A percentile compares a stretch with the other conserved stretches of the same genome.
phyloP scores from a whole-genome alignment of 2,797 vertebrate genomes.

The Tarsius wallacei region DNA sequence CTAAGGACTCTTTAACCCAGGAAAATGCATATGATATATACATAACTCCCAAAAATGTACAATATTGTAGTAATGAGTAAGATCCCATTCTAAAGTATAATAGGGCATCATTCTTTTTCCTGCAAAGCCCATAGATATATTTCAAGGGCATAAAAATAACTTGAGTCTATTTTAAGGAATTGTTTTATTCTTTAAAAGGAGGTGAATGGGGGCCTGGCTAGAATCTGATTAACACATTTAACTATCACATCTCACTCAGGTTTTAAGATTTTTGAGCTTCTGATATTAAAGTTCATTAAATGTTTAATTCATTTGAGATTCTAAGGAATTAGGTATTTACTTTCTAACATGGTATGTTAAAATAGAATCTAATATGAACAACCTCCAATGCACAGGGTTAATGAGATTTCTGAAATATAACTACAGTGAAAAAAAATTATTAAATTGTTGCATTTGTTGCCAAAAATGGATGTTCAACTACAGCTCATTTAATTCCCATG shows the following conservation, averaged over 20 bases:
- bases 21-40: not conserved
- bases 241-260: constrained; percentile 49
- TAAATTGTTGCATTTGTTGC: constrained; percentile 65
- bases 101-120: not conserved
- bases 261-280: constrained; percentile 66
- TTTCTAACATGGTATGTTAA: constrained; percentile 67
- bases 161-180: constrained; percentile 45
- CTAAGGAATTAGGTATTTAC: constrained; percentile 46
- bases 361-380: constrained; percentile 2
- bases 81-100: not conserved
- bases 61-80: not conserved
- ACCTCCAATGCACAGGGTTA: constrained; percentile 45
- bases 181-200: constrained; percentile 35
- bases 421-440: constrained; percentile 32
- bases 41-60: not conserved
- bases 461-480: constrained; percentile 65
- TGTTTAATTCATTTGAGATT: constrained; percentile 68
- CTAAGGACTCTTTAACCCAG: constrained; percentile 5
- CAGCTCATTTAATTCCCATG: constrained; percentile 13
- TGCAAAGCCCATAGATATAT: constrained; percentile 31
- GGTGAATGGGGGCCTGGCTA: not conserved
- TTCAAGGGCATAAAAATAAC: constrained; percentile 55
- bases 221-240: constrained; percentile 33
- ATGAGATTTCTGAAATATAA: constrained; percentile 57
- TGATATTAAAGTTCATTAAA: constrained; percentile 53